Base-by-base conservation (phyloP, 2,113 vertebrate species). In the Bubo scandiacus region DNA sequence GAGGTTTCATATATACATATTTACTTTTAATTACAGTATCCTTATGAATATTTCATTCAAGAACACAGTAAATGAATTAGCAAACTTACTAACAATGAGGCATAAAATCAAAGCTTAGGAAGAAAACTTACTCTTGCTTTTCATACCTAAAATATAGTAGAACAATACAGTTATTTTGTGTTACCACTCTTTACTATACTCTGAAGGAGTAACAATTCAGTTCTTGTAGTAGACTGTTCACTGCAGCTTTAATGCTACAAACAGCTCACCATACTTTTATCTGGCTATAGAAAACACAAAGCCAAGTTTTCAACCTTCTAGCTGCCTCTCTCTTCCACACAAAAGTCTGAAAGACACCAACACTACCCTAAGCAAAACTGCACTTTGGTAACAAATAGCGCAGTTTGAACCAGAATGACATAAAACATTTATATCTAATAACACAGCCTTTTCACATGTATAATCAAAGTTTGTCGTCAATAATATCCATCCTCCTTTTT, bases 401-500 rank as follows among this genome's bases (percentile, higher is more conserved):
- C 61, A 80, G 73, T 91, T 91, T 78, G 52, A 87, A 81, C 7
- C 29, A 30, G 30, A 43, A 78, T 72, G 85, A 96, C 25, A 95
- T 11, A 74, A 55, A 34, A n/a, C 11, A 26, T 52, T 73, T 68
- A 10, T 17, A 80, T 12, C 38, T 78, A 92, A 79, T 45, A 92
- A 92, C 22, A 55, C 21, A 66, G 47, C 8, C 23, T 75, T 77
- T 89, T 86, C 32, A 95, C 51, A 81, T 43, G 21, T 29, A 52
- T 2, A 74, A 52, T 63, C 10, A 38, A 81, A 59, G 21, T 54
- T 79, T 81, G 45, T n/a, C 27, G 55, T 84, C 65, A 91, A 67
- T 67, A 67, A 94, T 36, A 97, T 92, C 15, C 29, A 62, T 34
- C 23, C 29, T 91, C 11, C 1, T 36, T 81, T 90, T 96, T 98